phyloP scores from a whole-genome alignment of 1,140 invertebrate genomes.

The Panulirus ornatus region DNA sequence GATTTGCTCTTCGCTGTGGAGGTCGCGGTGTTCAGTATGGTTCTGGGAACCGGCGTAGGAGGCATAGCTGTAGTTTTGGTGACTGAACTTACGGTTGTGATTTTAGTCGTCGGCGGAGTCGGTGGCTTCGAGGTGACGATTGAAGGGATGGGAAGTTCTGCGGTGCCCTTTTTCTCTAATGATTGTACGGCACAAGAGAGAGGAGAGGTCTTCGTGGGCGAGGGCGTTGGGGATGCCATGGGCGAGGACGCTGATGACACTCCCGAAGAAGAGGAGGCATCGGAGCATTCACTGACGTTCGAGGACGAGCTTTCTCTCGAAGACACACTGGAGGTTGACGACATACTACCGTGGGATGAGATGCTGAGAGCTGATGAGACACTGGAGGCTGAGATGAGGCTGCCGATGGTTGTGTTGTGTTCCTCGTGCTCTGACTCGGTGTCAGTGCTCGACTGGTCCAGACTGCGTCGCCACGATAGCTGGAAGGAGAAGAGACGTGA shows the following conservation, averaged over 20 bases:
- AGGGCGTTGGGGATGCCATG: background rate
- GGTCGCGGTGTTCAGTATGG: conserved; percentile 44
- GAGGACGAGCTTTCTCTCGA: conserved; percentile 18
- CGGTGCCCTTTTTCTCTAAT: background rate
- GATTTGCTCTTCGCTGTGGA: background rate
- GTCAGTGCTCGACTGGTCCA: conserved; percentile 69
- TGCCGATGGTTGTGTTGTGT: conserved; percentile 49
- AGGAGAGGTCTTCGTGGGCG: conserved; percentile 6
- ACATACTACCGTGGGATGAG: conserved; percentile 3
- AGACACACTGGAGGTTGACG: background rate
- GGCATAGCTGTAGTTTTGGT: background rate
- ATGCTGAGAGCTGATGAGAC: conserved; percentile 37
- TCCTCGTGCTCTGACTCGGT: conserved; percentile 70
- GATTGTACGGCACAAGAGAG: background rate
- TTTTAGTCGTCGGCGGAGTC: background rate
- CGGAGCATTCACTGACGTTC: conserved; percentile 21
- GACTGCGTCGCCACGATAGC: conserved; percentile 59
- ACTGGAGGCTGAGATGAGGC: conserved; percentile 39
- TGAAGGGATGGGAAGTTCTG: background rate
- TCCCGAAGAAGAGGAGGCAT: conserved; percentile 2
- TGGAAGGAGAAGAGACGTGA: background rate
- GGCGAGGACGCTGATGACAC: background rate
- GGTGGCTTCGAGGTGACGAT: background rate
- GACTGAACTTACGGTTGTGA: background rate
- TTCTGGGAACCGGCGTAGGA: conserved; percentile 40